phyloP scores from a whole-genome alignment of 2,888 invertebrate species.

The Crioceris asparagi region DNA sequence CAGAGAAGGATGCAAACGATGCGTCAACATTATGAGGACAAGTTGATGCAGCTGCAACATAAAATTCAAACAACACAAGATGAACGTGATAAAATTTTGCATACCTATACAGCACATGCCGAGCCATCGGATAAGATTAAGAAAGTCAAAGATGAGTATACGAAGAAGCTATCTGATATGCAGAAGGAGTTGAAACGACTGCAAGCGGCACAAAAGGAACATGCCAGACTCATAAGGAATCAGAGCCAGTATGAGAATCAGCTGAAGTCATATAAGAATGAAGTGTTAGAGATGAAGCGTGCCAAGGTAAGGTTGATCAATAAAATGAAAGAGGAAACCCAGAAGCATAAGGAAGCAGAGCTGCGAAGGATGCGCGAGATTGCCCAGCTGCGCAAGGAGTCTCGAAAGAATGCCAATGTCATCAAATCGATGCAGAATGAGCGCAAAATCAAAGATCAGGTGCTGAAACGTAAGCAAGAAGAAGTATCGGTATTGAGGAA shows the following conservation, averaged over 20 bases:
- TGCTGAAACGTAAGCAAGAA: slow-evolving; percentile 81
- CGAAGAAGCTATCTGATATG: slow-evolving; percentile 72
- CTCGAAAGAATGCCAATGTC: slow-evolving; percentile 75
- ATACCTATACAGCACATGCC: slow-evolving; percentile 36
- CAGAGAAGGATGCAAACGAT: slow-evolving; percentile 77
- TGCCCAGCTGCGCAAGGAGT: slow-evolving; percentile 82
- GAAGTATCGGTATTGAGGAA: slow-evolving; percentile 76
- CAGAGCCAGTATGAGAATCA: slow-evolving; percentile 70
- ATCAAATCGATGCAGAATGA: slow-evolving; percentile 84
- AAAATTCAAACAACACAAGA: slow-evolving; percentile 81
- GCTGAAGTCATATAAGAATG: slow-evolving; percentile 57
- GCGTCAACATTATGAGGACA: slow-evolving; percentile 86
- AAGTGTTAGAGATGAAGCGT: slow-evolving; percentile 72
- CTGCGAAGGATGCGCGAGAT: slow-evolving; percentile 72
- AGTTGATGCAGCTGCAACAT: slow-evolving; percentile 70
- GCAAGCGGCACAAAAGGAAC: slow-evolving; percentile 81
- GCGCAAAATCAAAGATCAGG: slow-evolving; percentile 71
- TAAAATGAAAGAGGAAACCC: slow-evolving; percentile 86
- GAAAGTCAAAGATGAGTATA: slow-evolving; percentile 81
- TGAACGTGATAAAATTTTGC: slow-evolving; percentile 81
- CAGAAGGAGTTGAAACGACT: slow-evolving; percentile 75
- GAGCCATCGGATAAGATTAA: slow-evolving; percentile 64
- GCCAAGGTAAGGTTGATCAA: slow-evolving; percentile 80
- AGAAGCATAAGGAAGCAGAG: slow-evolving; percentile 75
- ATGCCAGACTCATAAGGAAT: slow-evolving; percentile 70